phyloP scores from a whole-genome alignment of 1,140 invertebrate species.

The Atta colombica region DNA sequence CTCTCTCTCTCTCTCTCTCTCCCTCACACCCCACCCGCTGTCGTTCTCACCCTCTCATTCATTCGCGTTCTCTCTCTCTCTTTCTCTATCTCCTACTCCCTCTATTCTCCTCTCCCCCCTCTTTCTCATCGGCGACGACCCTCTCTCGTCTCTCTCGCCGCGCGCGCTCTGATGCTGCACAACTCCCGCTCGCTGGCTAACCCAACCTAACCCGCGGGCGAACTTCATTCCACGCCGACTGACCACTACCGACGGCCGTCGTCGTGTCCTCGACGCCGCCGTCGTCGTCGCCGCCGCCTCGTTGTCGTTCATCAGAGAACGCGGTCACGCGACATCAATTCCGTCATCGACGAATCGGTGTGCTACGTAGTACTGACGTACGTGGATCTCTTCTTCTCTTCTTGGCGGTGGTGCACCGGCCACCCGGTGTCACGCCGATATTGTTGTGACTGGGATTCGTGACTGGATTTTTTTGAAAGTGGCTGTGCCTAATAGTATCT shows the following conservation, averaged over 20 bases:
- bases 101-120: slow-evolving; percentile 53
- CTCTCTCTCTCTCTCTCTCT: slow-evolving; percentile 26
- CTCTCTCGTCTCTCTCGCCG: slow-evolving; percentile 70
- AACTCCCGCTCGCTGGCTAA: slow-evolving; percentile 80
- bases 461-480: slow-evolving; percentile 41
- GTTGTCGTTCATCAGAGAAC: slow-evolving; percentile 61
- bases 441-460: slow-evolving; percentile 51
- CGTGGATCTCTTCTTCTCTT: slow-evolving; percentile 39
- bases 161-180: slow-evolving; percentile 82
- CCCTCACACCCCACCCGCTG: slow-evolving; percentile 19
- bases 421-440: slow-evolving; percentile 34
- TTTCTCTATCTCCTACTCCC: slow-evolving; percentile 65
- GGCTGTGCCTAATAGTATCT: slow-evolving; percentile 17
- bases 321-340: slow-evolving; percentile 70
- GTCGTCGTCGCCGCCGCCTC: slow-evolving; percentile 47
- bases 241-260: slow-evolving; percentile 86
- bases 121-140: slow-evolving; percentile 66
- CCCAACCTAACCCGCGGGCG: slow-evolving; percentile 85
- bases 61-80: not conserved
- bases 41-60: slow-evolving; percentile 46
- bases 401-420: slow-evolving; percentile 12
- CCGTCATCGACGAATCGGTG: slow-evolving; percentile 25
- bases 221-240: slow-evolving; percentile 87
- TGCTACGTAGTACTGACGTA: slow-evolving; percentile 21
- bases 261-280: slow-evolving; percentile 78